Conservation (phyloP, 1,140 invertebrate species). For the Glomeris maerens region DNA sequence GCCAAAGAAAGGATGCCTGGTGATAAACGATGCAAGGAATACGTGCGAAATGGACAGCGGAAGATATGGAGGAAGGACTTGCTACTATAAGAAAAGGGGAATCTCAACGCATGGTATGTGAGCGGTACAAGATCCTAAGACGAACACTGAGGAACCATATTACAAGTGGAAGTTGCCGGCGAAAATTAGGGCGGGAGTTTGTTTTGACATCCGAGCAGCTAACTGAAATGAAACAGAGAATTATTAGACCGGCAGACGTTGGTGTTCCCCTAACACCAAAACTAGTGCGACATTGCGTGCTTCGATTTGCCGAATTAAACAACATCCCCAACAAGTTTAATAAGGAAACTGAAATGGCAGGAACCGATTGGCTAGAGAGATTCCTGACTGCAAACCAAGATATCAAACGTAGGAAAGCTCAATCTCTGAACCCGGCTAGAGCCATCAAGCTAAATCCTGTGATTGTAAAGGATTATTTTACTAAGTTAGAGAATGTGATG, state of each 20-base stretch:
- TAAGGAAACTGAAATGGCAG: conserved; percentile 13
- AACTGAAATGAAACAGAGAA: not conserved
- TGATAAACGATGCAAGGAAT: no score
- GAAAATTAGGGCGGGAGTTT: not conserved
- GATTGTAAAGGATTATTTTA: conserved; percentile 19
- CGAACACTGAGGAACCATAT: not conserved
- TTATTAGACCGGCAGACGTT: not conserved
- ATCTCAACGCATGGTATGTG: not conserved
- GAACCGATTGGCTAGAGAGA: conserved; percentile 20
- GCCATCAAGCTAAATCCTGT: conserved; percentile 26
- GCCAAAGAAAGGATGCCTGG: no score
- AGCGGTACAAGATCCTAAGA: not conserved
- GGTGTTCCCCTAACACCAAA: not conserved
- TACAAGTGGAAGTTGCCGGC: not conserved
- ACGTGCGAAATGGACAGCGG: not conserved
- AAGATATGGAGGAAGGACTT: not conserved
- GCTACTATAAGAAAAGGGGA: not conserved
- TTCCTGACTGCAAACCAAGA: conserved; percentile 17
- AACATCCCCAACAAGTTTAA: not conserved
- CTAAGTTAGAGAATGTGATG: conserved; percentile 22
- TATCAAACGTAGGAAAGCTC: conserved; percentile 20
- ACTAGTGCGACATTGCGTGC: not conserved
- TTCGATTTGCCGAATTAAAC: not conserved
- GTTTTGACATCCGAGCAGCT: not conserved
- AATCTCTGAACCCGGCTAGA: conserved; percentile 24